Percentiles rank a stretch among this genome's conserved stretches.
These are phyloP conservation scores for Drosophila subquinaria DNA, from an alignment of 2,888 invertebrate genomes.

Conservation along the genomic window DNA sequence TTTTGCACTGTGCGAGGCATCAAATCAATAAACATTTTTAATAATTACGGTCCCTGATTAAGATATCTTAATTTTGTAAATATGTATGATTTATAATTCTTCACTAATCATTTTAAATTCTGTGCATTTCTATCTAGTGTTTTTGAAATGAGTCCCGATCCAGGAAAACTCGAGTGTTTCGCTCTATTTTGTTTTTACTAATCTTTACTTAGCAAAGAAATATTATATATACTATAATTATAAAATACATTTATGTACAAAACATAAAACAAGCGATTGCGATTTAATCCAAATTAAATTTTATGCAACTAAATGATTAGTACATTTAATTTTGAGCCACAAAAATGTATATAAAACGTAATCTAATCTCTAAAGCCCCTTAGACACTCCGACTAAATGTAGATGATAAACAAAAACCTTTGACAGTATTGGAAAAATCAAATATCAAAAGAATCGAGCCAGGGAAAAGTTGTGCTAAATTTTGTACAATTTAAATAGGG, in stretches of 20 bases:
- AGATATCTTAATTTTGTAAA: too few species aligned
- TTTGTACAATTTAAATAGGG: conserved; percentile 10
- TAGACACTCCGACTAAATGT: background rate
- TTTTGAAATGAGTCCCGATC: background rate
- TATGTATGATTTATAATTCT: too few species aligned
- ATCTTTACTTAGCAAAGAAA: conserved; percentile 57
- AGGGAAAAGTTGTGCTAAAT: conserved; percentile 6
- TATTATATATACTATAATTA: conserved; percentile 38
- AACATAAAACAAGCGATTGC: conserved; percentile 49
- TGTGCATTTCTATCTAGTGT: background rate
- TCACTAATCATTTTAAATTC: background rate
- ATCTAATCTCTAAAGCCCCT: conserved; percentile 23
- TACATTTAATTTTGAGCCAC: conserved; percentile 36
- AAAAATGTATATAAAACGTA: conserved; percentile 19
- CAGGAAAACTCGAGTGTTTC: background rate
- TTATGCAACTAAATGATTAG: conserved; percentile 20
- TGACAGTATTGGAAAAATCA: background rate
- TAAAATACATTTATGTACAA: conserved; percentile 66
- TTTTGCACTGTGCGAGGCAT: too few species aligned
- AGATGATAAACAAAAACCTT: background rate
- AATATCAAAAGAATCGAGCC: background rate
- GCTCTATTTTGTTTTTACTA: conserved; percentile 8
- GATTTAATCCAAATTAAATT: conserved; percentile 8
- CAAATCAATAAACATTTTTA: too few species aligned
- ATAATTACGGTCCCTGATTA: too few species aligned